Evolutionary conservation across 1,140 invertebrate genomes (phyloP).

Genomic region (Euwallacea fornicatus): DNA sequence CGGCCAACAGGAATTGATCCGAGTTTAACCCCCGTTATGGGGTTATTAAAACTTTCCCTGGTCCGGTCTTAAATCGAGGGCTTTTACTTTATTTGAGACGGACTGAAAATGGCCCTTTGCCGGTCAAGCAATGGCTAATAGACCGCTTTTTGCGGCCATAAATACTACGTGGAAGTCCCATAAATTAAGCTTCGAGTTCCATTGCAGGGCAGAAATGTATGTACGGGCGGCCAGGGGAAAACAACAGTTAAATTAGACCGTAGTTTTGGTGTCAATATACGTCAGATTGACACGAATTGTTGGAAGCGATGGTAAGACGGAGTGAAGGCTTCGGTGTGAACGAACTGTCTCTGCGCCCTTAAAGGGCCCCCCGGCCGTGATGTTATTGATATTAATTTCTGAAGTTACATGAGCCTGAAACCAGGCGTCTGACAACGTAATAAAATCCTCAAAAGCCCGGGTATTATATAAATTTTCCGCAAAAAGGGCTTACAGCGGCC

Average conservation of each 20-base stretch:
- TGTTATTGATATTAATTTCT: conserved; percentile 2
- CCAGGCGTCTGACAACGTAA: not conserved
- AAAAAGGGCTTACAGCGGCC: conserved; percentile 3
- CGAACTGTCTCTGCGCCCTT: too few species aligned
- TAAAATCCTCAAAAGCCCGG: not conserved
- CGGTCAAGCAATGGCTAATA: conserved; percentile 1
- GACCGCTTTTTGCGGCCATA: not conserved
- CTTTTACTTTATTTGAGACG: conserved; percentile 1
- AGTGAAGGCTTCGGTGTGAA: too few species aligned
- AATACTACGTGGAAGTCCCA: not conserved
- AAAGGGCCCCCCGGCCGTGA: not conserved
- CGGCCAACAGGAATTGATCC: not conserved
- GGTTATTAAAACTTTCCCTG: conserved; percentile 1
- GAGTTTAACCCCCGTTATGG: not conserved
- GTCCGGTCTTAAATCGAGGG: not conserved
- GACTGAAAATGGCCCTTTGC: not conserved
- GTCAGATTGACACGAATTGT: too few species aligned
- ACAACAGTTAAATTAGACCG: not conserved
- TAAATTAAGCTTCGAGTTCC: not conserved
- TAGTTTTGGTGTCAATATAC: too few species aligned
- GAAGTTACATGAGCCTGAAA: not conserved
- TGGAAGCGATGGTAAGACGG: too few species aligned
- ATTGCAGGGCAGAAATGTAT: not conserved
- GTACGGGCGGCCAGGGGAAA: not conserved
- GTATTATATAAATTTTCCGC: not conserved